Conservation (phyloP, 2,113 vertebrate genomes). For the Mus spicilegus region DNA sequence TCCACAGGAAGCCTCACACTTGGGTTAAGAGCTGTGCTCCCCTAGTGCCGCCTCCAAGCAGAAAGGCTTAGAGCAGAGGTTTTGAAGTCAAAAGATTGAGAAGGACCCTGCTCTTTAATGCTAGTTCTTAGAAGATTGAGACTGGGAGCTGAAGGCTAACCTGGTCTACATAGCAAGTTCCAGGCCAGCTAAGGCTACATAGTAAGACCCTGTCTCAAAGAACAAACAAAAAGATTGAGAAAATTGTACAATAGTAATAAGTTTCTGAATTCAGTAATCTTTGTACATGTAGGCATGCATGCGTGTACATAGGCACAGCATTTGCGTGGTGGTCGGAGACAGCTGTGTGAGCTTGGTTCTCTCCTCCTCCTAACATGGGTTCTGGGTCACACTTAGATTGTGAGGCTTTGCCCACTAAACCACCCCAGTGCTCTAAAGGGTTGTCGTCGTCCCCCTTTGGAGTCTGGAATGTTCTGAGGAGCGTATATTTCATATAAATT, state of each 20-base stretch:
- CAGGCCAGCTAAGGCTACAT: neutral
- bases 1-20: neutral
- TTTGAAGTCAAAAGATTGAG: neutral
- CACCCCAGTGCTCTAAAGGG: neutral
- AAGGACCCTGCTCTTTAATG: neutral
- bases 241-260: constrained; percentile 19
- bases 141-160: neutral
- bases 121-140: neutral
- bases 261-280: constrained; percentile 11
- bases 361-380: neutral
- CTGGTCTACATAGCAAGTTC: neutral
- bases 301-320: neutral
- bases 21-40: neutral
- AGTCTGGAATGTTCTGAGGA: neutral
- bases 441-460: neutral
- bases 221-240: neutral
- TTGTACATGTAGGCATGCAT: neutral
- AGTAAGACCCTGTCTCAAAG: neutral
- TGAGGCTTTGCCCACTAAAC: neutral
- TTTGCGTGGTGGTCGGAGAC: neutral
- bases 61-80: neutral
- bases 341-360: neutral
- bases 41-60: neutral
- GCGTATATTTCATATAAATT: neutral
- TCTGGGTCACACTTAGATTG: neutral